Base-by-base conservation (phyloP, 2,113 vertebrate genomes). In the Todiramphus saurophagus region DNA sequence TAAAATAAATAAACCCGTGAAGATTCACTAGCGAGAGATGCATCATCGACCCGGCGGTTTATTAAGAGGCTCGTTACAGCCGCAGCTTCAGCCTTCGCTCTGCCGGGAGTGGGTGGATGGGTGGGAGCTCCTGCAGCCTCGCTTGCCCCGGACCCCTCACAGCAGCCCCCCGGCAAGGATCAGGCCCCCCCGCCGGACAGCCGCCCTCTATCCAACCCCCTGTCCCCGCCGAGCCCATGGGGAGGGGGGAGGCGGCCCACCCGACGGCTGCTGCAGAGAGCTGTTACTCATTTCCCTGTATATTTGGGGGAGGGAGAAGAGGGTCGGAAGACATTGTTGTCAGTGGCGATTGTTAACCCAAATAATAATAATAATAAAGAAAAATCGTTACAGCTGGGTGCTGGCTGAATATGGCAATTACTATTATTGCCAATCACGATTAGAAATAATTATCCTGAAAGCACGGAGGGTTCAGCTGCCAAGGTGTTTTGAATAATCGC, bases 401-500 rank as follows among this genome's bases (percentile, higher is more conserved):
- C 94, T 89, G 89, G 87, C 83, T 91, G 94, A 96, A 96, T 94
- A 93, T 89, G 89, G 92, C 92, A 93, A 79, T 94, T 92, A 87
- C 89, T 92, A 62, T 91, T 95, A 94, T 94, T 93, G 96, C 94
- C 94, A 96, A 91, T 96, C 93, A 94, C 91, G 67, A 84, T 91
- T 94, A 91, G 87, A 91, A 96, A 95, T 85, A 94, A 94, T 94
- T 96, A 94, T 81, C 66, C 83, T 87, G 81, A 94, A 89, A 94
- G 93, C 83, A 51, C 19, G n/a, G 56, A 84, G 91, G 87, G 83
- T 87, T 94, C 91, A 83, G 93, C 93, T 96, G 90, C 94, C 96
- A 90, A 94, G 96, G 93, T 95, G 93, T 95, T 96, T 91, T 91
- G 96, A 96, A 92, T 94, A 90, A 95, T 70, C 7, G 13, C 83